Percentiles rank a stretch among this genome's conserved stretches.
Evolutionary conservation across 2,888 invertebrate genomes (phyloP).

Genomic region (Exocentrus adspersus): DNA sequence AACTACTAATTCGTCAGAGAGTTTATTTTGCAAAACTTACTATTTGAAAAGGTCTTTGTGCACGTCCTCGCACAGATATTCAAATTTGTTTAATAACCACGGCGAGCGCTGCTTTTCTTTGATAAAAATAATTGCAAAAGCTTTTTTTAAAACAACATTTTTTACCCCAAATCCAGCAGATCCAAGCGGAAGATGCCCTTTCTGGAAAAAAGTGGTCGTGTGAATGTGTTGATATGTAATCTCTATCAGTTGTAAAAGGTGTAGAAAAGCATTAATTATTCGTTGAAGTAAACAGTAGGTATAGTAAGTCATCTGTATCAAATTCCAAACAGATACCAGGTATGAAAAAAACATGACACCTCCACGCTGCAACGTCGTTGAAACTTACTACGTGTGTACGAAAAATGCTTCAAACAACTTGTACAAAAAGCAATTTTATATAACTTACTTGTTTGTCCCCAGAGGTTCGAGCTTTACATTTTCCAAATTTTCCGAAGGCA

Average conservation of each 20-base stretch:
- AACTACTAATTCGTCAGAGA: no score
- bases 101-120: not conserved
- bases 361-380: no score
- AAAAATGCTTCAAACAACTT: no score
- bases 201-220: conserved; percentile 44
- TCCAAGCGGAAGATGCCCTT: conserved; percentile 37
- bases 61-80: no score
- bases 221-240: not conserved
- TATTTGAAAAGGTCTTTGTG: no score
- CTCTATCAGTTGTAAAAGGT: not conserved
- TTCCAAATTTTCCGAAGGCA: conserved; percentile 43
- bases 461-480: conserved; percentile 45
- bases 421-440: no score
- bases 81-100: conserved; percentile 10
- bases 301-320: not conserved
- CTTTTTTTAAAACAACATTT: conserved; percentile 12
- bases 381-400: no score
- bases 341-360: no score
- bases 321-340: no score
- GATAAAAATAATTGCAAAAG: conserved; percentile 1
- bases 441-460: conserved; percentile 45
- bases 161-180: conserved; percentile 35
- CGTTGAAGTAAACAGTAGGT: no score
- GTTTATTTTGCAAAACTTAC: no score
- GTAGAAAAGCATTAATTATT: not conserved